Evolutionary conservation across 35 echinoderm and acorn worm species (phyloP).

Genomic region (Lytechinus variegatus): DNA sequence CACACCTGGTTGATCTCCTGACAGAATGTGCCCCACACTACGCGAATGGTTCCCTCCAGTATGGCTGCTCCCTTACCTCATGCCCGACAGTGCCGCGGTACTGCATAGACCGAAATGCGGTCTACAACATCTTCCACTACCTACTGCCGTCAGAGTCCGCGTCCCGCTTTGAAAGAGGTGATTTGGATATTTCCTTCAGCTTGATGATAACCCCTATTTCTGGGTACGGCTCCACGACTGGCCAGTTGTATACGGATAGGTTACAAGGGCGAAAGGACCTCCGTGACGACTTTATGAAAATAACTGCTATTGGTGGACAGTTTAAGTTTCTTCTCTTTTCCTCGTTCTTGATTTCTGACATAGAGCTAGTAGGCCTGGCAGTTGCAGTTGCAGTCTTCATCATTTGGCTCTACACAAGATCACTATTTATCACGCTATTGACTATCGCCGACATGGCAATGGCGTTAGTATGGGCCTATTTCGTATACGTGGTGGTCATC

Average conservation of each 20-base stretch:
- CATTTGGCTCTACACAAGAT: conserved; percentile 62
- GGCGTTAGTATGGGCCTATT: conserved; percentile 59
- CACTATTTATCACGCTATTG: conserved; percentile 63
- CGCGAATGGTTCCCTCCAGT: neutral
- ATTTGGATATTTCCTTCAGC: conserved; percentile 22
- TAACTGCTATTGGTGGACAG: conserved; percentile 51
- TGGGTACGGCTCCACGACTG: conserved; percentile 21
- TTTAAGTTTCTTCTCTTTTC: conserved; percentile 46
- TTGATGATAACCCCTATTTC: conserved; percentile 34
- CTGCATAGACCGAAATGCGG: conserved; percentile 41
- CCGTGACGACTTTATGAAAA: conserved; percentile 43
- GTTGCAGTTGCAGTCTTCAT: conserved; percentile 21
- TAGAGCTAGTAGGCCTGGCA: neutral
- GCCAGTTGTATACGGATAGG: conserved; percentile 55
- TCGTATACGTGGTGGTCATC: conserved; percentile 50
- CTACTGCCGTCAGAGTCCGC: conserved; percentile 41
- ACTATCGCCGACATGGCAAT: conserved; percentile 57
- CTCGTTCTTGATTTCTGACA: conserved; percentile 10
- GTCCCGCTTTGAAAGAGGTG: neutral
- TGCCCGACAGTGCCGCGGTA: conserved; percentile 54
- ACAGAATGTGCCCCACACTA: conserved; percentile 1
- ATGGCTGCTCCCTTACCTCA: neutral
- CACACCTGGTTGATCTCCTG: neutral
- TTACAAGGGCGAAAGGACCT: conserved; percentile 43
- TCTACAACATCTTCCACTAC: conserved; percentile 59